Evolutionary conservation across 2,113 vertebrate genomes (phyloP), one percentile per base, ranked within the genome.

Genomic region (Edolisoma coerulescens): DNA sequence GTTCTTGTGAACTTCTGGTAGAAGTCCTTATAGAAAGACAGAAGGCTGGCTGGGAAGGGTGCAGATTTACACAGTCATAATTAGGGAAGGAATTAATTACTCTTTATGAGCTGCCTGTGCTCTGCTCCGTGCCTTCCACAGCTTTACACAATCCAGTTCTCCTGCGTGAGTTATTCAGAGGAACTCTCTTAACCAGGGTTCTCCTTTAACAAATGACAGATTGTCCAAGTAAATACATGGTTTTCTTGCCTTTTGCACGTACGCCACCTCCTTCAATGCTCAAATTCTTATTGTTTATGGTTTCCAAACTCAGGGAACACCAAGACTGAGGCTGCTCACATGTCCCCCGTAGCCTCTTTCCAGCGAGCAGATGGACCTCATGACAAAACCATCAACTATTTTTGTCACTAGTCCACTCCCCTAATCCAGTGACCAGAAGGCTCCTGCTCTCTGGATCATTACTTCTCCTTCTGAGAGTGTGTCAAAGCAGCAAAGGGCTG

Each of bases 401-500:
- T 87, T 88, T 96, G 65, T 82, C 91, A 82, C 49, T 18, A 10
- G 84, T 85, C 61, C 84, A 32, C 81, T 95, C 71, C 78, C 79
- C 93, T 54, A 67, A 83, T 74, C 75, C 52, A 3, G 50, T 92
- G 82, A 91, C 93, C 82, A 96, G 95, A 95, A 90, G 89, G 95
- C 63, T 96, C 45, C 92, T 92, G 82, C 87, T 91, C 87, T 93
- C 59, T 14, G 56, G 79, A 90, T 93, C 91, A 95, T 96, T 96
- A 95, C 93, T 96, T 90, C 82, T 89, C 64, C 90, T 95, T 85
- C 87, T 68, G 44, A 91, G 82, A 67, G 44, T 18, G 71, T 88
- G 76, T 79, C 78, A 79, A 61, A 89, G 84, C 85, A 87, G 74
- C 89, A 94, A 84, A 96, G 28, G 63, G 75, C 78, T 80, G 84